Percentiles rank a stretch among this genome's conserved stretches.
Conservation (phyloP, 2,797 vertebrate genomes). For the Kryptolebias ocellatus region DNA sequence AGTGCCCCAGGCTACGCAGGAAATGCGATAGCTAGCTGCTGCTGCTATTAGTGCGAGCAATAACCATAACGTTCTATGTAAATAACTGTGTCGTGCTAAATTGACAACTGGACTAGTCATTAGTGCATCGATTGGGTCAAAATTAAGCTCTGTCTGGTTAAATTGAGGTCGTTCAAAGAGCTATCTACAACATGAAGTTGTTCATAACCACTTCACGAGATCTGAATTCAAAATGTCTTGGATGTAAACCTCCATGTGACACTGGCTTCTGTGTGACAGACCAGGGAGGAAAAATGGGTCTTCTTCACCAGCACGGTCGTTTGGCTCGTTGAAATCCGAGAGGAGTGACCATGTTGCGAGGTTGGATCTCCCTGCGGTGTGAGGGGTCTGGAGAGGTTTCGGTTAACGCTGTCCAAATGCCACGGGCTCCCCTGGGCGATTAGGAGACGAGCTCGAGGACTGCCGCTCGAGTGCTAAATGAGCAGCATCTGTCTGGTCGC, state of each 20-base stretch:
- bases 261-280: background rate
- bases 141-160: too few relatives aligned
- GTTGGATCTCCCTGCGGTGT: constrained; percentile 56
- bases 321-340: constrained; percentile 55
- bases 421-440: constrained; percentile 63
- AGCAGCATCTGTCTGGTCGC: constrained; percentile 69
- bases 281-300: background rate
- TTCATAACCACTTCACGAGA: too few relatives aligned
- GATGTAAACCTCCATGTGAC: constrained; percentile 1
- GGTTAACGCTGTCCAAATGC: constrained; percentile 71
- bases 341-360: constrained; percentile 52
- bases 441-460: constrained; percentile 62
- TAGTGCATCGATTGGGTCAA: too few relatives aligned
- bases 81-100: too few relatives aligned
- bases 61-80: too few relatives aligned
- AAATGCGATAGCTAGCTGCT: too few relatives aligned
- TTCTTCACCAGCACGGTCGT: constrained; percentile 15
- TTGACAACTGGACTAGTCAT: too few relatives aligned
- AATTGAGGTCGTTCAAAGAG: too few relatives aligned
- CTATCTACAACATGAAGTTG: too few relatives aligned
- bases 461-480: constrained; percentile 66
- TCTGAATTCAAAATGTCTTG: background rate
- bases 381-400: constrained; percentile 62
- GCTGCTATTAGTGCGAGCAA: too few relatives aligned
- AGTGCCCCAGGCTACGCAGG: too few relatives aligned